Evolutionary conservation across 2,888 invertebrate genomes (phyloP).

Genomic region (Euspilapteryx auroguttella): DNA sequence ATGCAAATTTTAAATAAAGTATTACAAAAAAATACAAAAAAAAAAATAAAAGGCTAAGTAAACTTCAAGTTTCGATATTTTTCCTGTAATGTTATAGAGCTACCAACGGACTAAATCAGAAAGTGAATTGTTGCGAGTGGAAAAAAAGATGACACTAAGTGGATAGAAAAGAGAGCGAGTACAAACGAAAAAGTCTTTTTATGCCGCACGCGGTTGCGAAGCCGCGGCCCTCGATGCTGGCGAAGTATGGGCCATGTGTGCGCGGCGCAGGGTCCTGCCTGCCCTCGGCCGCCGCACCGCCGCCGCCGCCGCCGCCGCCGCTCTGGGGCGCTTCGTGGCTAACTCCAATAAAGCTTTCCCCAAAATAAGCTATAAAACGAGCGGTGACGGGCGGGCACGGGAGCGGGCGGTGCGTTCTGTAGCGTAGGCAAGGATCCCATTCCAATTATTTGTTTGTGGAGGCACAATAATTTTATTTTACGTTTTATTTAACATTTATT

Average conservation of each 20-base stretch:
- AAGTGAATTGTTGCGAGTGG: slow-evolving; percentile 59
- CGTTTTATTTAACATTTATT: slow-evolving; percentile 63
- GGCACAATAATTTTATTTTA: slow-evolving; percentile 60
- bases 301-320: no score
- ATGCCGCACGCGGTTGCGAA: slow-evolving; percentile 47
- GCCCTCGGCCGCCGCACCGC: no score
- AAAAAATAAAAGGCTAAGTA: no score
- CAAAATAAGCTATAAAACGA: slow-evolving; percentile 59
- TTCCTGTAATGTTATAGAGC: no score
- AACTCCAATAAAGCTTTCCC: slow-evolving; percentile 60
- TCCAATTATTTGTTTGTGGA: slow-evolving; percentile 61
- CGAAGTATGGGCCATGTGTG: slow-evolving; percentile 22
- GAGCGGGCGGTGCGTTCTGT: slow-evolving; percentile 16
- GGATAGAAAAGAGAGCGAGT: slow-evolving; percentile 58
- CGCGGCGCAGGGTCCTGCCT: no score
- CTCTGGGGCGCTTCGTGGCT: slow-evolving; percentile 39
- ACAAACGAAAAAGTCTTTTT: slow-evolving; percentile 60
- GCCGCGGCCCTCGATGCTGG: slow-evolving; percentile 23
- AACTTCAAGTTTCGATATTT: no score
- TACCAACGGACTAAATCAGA: slow-evolving; percentile 50
- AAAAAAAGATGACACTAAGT: slow-evolving; percentile 57
- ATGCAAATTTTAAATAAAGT: no score
- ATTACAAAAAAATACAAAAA: no score
- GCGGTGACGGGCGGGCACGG: slow-evolving; percentile 49
- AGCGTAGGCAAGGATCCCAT: slow-evolving; percentile 31